Evolutionary conservation across 2,113 vertebrate genomes (phyloP).

Genomic region (Lampris incognitus): DNA sequence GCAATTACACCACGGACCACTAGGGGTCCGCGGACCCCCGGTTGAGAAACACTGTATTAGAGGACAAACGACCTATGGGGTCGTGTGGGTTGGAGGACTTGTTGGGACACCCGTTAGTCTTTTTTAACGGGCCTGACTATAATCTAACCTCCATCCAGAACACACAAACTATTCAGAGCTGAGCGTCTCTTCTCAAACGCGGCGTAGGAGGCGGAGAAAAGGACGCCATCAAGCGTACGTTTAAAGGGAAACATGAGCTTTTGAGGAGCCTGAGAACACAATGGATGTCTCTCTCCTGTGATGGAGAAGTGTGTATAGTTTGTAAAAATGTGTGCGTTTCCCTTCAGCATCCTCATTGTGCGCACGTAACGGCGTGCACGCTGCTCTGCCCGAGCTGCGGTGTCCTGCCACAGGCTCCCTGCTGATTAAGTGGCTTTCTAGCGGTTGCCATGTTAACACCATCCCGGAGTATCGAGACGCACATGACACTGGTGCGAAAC

Average conservation of each 20-base stretch:
- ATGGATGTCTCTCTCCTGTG: neutral
- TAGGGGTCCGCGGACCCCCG: too few species aligned
- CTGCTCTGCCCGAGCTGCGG: conserved; percentile 20
- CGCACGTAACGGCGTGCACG: conserved; percentile 29
- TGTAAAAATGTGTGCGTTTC: neutral
- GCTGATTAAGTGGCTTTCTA: conserved; percentile 38
- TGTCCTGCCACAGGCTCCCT: conserved; percentile 17
- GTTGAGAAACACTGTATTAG: too few species aligned
- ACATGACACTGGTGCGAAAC: conserved; percentile 26
- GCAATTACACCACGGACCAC: too few species aligned
- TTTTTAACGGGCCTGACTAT: too few species aligned
- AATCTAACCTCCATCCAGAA: too few species aligned
- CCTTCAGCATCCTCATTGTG: conserved; percentile 40
- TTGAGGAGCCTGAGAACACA: neutral
- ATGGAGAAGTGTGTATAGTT: neutral
- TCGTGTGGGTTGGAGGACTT: too few species aligned
- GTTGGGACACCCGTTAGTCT: too few species aligned
- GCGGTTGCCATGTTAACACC: conserved; percentile 16
- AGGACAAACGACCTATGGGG: too few species aligned
- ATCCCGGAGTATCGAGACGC: conserved; percentile 9
- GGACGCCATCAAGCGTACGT: neutral
- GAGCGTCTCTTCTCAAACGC: neutral
- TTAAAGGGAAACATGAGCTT: neutral
- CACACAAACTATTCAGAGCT: neutral
- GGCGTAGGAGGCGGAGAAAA: neutral